A percentile compares a stretch with the other conserved stretches of the same genome.
Evolutionary conservation across 2,113 vertebrate species (phyloP).

Genomic region (Apeltes quadracus): DNA sequence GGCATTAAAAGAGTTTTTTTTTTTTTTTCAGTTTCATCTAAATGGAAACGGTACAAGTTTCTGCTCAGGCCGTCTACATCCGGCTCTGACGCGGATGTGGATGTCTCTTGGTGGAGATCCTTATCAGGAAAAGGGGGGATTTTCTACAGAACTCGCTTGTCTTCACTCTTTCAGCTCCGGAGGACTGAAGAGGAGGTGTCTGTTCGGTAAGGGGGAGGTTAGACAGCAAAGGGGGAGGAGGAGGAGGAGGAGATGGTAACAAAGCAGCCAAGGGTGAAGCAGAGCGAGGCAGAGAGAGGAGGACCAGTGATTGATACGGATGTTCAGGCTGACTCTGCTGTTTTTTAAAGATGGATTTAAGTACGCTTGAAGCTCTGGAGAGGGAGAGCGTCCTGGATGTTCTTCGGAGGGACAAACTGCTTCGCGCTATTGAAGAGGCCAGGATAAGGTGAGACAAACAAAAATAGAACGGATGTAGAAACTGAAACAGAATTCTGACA

Average conservation of each 20-base stretch:
- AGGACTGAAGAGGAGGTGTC: constrained; percentile 22
- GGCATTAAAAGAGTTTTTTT: constrained; percentile 17
- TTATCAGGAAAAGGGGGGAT: not conserved
- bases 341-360: constrained; percentile 77
- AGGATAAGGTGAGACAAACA: constrained; percentile 83
- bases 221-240: constrained; percentile 21
- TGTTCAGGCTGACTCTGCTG: constrained; percentile 28
- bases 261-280: constrained; percentile 4
- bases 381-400: constrained; percentile 87
- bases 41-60: constrained; percentile 11
- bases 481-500: not conserved
- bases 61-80: constrained; percentile 2
- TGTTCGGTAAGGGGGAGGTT: constrained; percentile 14
- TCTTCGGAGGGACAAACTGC: constrained; percentile 84
- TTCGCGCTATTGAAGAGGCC: constrained; percentile 85
- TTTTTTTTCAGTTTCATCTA: constrained; percentile 1
- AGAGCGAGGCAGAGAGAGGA: constrained; percentile 32
- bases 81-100: constrained; percentile 16
- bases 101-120: not conserved
- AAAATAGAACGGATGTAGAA: not conserved
- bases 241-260: constrained; percentile 21
- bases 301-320: constrained; percentile 5
- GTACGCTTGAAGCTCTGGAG: constrained; percentile 84
- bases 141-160: not conserved
- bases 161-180: constrained; percentile 27